phyloP scores from a whole-genome alignment of 2,113 vertebrate genomes.

The Periophthalmodon schlosseri region DNA sequence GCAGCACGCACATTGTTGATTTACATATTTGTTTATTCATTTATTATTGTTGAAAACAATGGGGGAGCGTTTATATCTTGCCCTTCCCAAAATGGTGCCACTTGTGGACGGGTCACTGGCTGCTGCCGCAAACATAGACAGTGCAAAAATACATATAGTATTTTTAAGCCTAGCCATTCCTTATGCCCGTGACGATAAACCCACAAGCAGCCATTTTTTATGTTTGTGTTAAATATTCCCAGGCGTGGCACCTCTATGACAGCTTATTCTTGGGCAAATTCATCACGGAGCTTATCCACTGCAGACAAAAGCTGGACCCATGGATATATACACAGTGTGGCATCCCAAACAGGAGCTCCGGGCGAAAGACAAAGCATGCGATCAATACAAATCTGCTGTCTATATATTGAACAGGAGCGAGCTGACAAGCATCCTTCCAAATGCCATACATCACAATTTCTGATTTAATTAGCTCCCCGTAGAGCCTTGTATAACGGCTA shows the following conservation, averaged over 20 bases:
- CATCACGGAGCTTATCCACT: constrained; percentile 75
- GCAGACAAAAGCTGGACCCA: constrained; percentile 58
- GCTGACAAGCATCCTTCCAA: constrained; percentile 68
- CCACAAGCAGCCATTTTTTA: constrained; percentile 75
- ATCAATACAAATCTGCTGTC: constrained; percentile 76
- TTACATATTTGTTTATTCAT: too few species aligned
- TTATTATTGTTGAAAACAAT: background rate
- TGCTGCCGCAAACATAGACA: constrained; percentile 48
- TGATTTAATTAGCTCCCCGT: constrained; percentile 71
- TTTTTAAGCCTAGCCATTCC: constrained; percentile 68
- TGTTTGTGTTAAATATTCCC: constrained; percentile 79
- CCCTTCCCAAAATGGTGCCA: background rate
- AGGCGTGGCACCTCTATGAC: constrained; percentile 70
- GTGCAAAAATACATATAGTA: constrained; percentile 57
- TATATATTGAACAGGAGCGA: constrained; percentile 70
- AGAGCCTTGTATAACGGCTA: constrained; percentile 53
- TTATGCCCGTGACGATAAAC: constrained; percentile 71
- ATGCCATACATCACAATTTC: constrained; percentile 61
- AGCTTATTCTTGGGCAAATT: constrained; percentile 76
- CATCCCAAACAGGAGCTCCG: constrained; percentile 53
- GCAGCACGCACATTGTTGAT: background rate
- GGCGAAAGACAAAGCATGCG: constrained; percentile 67
- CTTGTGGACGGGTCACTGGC: background rate
- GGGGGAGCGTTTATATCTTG: background rate
- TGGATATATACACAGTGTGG: constrained; percentile 49